phyloP scores from a whole-genome alignment of 2,888 invertebrate genomes.

The Tineola bisselliella region DNA sequence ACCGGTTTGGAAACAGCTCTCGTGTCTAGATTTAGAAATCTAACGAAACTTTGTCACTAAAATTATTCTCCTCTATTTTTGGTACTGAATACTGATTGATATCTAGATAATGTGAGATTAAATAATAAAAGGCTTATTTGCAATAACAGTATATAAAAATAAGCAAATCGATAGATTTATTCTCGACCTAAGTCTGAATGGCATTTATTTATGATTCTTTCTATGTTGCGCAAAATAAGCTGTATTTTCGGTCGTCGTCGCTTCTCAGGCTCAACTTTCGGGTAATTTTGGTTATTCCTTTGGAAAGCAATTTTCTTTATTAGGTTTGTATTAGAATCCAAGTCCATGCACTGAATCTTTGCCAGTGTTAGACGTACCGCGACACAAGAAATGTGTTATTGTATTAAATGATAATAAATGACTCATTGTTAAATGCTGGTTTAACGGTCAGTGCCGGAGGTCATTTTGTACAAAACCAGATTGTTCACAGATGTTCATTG shows the following conservation, averaged over 20 bases:
- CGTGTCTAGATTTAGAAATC: background rate
- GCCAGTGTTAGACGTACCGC: background rate
- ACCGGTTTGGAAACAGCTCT: slow-evolving; percentile 7
- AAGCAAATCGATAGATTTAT: background rate
- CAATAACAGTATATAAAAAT: background rate
- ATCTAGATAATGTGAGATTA: too few relatives aligned
- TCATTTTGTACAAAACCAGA: background rate
- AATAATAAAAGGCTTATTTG: too few relatives aligned
- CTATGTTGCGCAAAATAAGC: slow-evolving; percentile 5
- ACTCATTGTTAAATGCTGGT: background rate
- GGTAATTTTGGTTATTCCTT: background rate
- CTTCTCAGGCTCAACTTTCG: background rate
- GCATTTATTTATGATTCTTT: background rate
- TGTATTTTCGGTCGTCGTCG: slow-evolving; percentile 5
- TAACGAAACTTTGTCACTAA: slow-evolving; percentile 7
- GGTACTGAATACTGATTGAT: too few relatives aligned
- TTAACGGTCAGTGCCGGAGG: slow-evolving; percentile 1
- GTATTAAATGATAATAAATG: background rate
- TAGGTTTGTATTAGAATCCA: background rate
- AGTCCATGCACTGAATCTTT: background rate
- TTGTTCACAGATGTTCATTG: background rate
- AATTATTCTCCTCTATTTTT: background rate
- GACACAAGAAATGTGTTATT: slow-evolving; percentile 1
- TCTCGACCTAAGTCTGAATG: background rate
- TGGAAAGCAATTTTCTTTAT: slow-evolving; percentile 1